phyloP scores from a whole-genome alignment of 2,797 vertebrate genomes.

The Melopsittacus undulatus region DNA sequence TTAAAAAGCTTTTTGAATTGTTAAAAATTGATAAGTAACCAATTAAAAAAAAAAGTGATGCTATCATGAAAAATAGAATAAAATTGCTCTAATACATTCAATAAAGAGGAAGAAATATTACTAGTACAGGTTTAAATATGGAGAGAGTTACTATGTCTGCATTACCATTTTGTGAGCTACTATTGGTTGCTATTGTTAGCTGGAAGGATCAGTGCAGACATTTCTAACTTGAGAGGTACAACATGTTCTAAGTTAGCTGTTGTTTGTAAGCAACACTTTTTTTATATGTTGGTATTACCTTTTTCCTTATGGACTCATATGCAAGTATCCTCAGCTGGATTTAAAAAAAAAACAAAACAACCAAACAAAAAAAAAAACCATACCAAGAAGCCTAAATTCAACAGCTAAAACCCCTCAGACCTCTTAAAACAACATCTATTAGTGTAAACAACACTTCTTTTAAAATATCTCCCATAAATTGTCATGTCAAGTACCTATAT shows the following conservation, averaged over 20 bases:
- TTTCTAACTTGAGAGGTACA: neutral
- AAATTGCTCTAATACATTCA: neutral
- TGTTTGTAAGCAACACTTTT: neutral
- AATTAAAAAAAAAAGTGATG: neutral
- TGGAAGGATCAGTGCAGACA: neutral
- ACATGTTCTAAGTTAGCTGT: neutral
- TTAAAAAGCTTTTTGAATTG: neutral
- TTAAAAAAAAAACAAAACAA: neutral
- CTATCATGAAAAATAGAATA: neutral
- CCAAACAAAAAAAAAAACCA: rapidly evolving
- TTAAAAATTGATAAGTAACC: neutral
- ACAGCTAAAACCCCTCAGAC: neutral
- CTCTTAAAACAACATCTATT: neutral
- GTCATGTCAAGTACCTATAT: neutral
- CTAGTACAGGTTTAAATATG: neutral
- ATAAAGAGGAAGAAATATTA: neutral
- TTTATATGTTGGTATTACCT: neutral
- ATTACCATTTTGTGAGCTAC: neutral
- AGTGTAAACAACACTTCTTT: neutral
- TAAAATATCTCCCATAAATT: neutral
- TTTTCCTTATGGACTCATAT: neutral
- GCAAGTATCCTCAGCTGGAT: neutral
- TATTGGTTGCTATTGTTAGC: neutral
- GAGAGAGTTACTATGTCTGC: neutral
- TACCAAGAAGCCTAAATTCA: neutral